Percentiles rank a stretch among this genome's conserved stretches.
Evolutionary conservation across 2,797 vertebrate species (phyloP).

Genomic region (Catharus ustulatus): DNA sequence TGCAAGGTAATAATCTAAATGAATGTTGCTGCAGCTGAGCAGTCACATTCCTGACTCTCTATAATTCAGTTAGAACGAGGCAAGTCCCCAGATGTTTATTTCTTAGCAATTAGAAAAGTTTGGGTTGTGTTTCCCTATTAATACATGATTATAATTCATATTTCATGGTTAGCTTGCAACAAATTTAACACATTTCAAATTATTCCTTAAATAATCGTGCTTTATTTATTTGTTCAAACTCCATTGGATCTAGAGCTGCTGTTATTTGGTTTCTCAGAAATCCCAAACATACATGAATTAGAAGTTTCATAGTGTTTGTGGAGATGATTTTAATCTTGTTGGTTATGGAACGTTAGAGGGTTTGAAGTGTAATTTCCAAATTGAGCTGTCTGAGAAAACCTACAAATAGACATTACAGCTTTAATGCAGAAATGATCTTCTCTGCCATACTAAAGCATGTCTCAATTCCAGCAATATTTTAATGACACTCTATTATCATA

Average conservation of each 20-base stretch:
- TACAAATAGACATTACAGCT: not conserved
- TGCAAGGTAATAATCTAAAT: constrained; percentile 25
- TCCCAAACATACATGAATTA: not conserved
- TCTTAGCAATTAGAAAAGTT: not conserved
- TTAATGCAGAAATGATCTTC: not conserved
- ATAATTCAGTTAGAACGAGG: not conserved
- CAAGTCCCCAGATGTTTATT: not conserved
- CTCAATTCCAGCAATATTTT: not conserved
- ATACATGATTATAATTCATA: not conserved
- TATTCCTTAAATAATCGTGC: not conserved
- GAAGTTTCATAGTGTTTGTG: not conserved
- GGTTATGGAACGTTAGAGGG: not conserved
- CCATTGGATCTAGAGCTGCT: not conserved
- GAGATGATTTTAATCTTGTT: not conserved
- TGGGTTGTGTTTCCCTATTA: not conserved
- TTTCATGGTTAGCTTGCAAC: not conserved
- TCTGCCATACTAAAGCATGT: not conserved
- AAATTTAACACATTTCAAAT: not conserved
- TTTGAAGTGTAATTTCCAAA: not conserved
- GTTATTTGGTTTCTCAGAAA: not conserved
- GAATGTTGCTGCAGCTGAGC: constrained; percentile 5
- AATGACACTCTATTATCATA: not conserved
- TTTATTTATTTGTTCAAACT: not conserved
- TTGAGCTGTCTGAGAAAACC: not conserved
- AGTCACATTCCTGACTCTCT: not conserved